These are phyloP conservation scores for Palythoa grandis DNA, from an alignment of 92 coral and sea anemone species.

Conservation along the genomic window DNA sequence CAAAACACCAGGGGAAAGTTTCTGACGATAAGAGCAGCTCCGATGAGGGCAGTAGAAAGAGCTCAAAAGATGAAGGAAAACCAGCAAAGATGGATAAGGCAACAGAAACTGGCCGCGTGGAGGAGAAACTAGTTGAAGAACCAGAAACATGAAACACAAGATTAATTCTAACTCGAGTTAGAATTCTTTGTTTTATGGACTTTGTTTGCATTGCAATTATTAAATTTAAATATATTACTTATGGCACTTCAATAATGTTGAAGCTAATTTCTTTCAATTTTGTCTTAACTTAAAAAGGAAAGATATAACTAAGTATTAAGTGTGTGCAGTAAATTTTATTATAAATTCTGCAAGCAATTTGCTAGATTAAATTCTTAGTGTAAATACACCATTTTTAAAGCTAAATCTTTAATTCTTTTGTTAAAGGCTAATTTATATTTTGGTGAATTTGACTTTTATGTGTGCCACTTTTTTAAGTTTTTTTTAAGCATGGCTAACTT, in stretches of 20 bases:
- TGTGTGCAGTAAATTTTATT: neutral
- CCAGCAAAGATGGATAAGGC: slow-evolving; percentile 45
- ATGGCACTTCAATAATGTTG: neutral
- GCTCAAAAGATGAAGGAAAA: slow-evolving; percentile 43
- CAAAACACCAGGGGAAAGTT: slow-evolving; percentile 43
- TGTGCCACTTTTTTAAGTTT: neutral
- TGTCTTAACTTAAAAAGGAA: slow-evolving; percentile 26
- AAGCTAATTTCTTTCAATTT: slow-evolving; percentile 2
- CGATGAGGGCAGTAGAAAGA: slow-evolving; percentile 23
- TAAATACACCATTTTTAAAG: neutral
- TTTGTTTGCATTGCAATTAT: slow-evolving; percentile 6
- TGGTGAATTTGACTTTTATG: neutral
- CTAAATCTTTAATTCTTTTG: neutral
- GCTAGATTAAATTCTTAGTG: neutral
- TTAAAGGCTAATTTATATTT: neutral
- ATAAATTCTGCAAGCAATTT: neutral
- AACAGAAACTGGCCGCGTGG: slow-evolving; percentile 26
- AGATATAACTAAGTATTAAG: neutral
- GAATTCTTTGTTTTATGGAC: neutral
- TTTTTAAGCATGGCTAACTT: neutral
- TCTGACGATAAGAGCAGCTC: slow-evolving; percentile 45
- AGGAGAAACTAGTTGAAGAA: slow-evolving; percentile 23
- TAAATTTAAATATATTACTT: neutral
- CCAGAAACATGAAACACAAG: slow-evolving; percentile 29
- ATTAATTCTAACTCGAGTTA: neutral